phyloP scores from a whole-genome alignment of 2,797 vertebrate genomes.

The Syndactyla subalaris region DNA sequence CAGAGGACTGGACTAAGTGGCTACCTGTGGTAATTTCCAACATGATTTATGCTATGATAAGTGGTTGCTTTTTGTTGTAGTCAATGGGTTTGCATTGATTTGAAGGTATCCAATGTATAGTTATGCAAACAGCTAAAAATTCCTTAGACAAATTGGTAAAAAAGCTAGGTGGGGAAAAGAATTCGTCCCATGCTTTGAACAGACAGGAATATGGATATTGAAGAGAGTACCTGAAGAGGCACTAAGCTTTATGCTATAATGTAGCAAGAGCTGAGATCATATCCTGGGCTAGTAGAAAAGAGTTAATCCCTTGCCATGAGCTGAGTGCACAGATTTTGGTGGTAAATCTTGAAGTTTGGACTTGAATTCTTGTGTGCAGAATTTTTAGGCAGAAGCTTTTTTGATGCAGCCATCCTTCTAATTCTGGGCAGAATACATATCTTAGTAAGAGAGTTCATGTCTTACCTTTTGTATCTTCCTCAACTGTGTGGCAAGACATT shows the following conservation, averaged over 20 bases:
- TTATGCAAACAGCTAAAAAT: not conserved
- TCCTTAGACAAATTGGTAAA: not conserved
- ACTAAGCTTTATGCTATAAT: not conserved
- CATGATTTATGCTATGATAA: not conserved
- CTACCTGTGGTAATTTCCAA: not conserved
- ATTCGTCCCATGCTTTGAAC: not conserved
- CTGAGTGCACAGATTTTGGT: not conserved
- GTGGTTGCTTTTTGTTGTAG: not conserved
- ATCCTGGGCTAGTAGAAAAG: not conserved
- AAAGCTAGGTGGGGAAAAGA: not conserved
- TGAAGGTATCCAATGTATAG: not conserved
- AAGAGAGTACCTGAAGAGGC: not conserved
- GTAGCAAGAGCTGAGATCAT: not conserved
- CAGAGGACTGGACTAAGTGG: not conserved
- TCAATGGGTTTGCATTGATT: not conserved
- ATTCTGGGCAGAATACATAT: not conserved
- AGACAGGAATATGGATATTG: not conserved
- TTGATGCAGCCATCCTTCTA: not conserved
- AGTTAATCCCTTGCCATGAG: not conserved
- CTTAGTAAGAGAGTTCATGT: not conserved
- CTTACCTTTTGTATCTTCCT: not conserved
- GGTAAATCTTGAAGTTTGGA: not conserved
- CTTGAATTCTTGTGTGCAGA: not conserved
- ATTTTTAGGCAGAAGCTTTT: not conserved
- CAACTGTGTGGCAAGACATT: not conserved